Evolutionary conservation across 2,113 vertebrate species (phyloP).

Genomic region (Baryphthengus martii): DNA sequence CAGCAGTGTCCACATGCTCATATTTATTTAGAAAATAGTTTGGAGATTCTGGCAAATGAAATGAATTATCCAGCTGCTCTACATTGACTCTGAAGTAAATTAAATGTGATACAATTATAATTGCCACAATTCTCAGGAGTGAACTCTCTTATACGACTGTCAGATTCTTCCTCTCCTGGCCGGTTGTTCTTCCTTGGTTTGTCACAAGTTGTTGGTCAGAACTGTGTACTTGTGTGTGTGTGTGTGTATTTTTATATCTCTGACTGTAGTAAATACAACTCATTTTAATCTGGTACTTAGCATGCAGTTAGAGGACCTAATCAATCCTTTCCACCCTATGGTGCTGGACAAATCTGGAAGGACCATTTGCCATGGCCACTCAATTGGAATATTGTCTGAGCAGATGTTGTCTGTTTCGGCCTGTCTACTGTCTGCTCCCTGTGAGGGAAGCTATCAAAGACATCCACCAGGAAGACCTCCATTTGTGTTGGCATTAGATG

Average conservation of each 20-base stretch:
- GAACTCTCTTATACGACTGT: background rate
- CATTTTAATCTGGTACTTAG: accelerated
- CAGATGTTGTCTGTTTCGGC: background rate
- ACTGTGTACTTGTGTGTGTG: background rate
- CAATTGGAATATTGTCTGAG: background rate
- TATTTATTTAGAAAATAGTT: background rate
- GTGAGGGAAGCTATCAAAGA: background rate
- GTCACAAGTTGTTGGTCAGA: background rate
- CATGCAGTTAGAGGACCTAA: background rate
- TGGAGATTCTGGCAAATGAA: background rate
- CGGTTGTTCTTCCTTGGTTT: background rate
- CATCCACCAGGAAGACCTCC: background rate
- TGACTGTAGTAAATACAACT: background rate
- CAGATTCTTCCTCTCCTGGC: background rate
- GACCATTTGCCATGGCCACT: accelerated
- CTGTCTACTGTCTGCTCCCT: accelerated
- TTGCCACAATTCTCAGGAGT: background rate
- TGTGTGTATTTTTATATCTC: background rate
- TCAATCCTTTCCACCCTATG: background rate
- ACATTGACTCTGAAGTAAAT: background rate
- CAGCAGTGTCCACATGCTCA: background rate
- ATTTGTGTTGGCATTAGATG: background rate
- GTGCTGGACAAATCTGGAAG: background rate
- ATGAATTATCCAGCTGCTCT: background rate
- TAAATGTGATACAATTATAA: background rate